phyloP scores from a whole-genome alignment of 1,140 invertebrate species.

The Eurosta solidaginis region DNA sequence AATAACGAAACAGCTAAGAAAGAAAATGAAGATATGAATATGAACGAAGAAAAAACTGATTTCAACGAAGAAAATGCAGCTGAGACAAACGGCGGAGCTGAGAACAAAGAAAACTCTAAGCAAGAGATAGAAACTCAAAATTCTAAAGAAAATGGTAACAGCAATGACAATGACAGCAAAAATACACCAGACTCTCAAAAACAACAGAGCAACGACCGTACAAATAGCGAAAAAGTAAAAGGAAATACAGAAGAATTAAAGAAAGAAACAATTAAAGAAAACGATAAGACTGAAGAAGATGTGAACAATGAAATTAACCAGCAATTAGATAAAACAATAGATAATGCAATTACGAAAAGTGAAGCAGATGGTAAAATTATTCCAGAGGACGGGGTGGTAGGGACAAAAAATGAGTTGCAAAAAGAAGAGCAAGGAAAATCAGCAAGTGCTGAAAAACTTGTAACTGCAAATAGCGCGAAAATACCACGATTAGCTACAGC shows the following conservation, averaged over 20 bases:
- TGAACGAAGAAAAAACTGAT: neutral
- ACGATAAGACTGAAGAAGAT: no score
- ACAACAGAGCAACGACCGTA: neutral
- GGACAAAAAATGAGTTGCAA: no score
- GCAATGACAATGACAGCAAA: no score
- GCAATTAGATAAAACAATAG: no score
- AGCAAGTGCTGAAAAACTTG: neutral
- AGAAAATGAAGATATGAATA: constrained; percentile 26
- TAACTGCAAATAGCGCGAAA: neutral
- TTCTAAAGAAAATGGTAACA: neutral
- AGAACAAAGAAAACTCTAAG: neutral
- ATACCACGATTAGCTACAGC: constrained; percentile 9
- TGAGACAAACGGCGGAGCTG: neutral
- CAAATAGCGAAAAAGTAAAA: neutral
- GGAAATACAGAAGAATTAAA: neutral
- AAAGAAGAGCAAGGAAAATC: neutral
- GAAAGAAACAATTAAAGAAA: neutral
- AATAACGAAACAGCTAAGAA: neutral
- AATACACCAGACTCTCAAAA: no score
- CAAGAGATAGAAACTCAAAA: neutral
- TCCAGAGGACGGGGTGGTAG: no score
- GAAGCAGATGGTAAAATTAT: no score
- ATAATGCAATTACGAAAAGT: no score
- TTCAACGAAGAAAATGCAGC: neutral
- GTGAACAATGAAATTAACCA: no score